phyloP scores from a whole-genome alignment of 23 tunicate genomes.

The Clavelina lepadiformis region DNA sequence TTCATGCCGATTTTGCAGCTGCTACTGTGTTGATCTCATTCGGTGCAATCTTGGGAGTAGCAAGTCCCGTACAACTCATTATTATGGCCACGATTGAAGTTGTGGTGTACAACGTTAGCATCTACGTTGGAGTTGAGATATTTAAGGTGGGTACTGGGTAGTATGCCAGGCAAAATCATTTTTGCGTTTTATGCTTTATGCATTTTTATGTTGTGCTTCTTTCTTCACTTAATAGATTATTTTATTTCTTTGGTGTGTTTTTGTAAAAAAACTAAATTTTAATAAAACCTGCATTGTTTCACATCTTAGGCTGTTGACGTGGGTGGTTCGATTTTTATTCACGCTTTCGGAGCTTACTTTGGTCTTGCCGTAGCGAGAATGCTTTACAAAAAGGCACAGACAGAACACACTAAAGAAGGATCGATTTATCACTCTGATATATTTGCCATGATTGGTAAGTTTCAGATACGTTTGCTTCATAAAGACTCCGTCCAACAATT shows the following conservation, averaged over 20 bases:
- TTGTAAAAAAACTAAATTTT: too few relatives aligned
- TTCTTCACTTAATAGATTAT: too few relatives aligned
- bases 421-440: constrained; percentile 95
- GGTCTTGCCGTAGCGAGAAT: constrained; percentile 94
- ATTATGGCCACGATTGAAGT: constrained; percentile 91
- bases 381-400: constrained; percentile 66
- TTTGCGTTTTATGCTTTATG: too few relatives aligned
- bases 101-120: constrained; percentile 77
- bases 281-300: neutral
- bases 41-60: constrained; percentile 94
- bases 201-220: too few relatives aligned
- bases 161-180: too few relatives aligned
- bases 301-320: constrained; percentile 62
- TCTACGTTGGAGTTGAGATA: constrained; percentile 39
- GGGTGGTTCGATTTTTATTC: constrained; percentile 96
- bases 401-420: constrained; percentile 64
- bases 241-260: too few relatives aligned
- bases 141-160: constrained; percentile 32
- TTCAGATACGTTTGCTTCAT: too few relatives aligned
- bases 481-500: too few relatives aligned
- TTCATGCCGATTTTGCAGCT: constrained; percentile 95
- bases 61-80: constrained; percentile 81
- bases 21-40: constrained; percentile 95
- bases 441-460: constrained; percentile 96
- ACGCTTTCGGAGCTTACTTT: constrained; percentile 98